Base-by-base conservation (phyloP, 2,888 invertebrate genomes). In the Myathropa florea region DNA sequence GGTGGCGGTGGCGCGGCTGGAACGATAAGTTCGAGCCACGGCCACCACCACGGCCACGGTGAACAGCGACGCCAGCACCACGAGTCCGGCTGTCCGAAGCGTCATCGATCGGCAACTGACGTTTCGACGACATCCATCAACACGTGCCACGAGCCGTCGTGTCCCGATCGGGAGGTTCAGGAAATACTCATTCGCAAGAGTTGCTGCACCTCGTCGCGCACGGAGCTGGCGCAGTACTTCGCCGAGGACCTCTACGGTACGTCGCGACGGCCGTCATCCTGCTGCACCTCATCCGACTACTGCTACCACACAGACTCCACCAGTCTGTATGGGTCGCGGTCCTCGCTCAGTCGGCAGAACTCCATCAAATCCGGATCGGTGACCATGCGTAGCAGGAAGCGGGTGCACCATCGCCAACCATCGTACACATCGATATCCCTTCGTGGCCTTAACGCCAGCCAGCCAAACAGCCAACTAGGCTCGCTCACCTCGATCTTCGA, bases 221-320 rank as follows among this genome's bases (percentile, higher is more conserved):
- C 93, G 0, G 92, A 92, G 75, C 83, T 92, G 36, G 92, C 93
- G 1, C 93, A 92, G 75, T 92, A 92, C 72, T 93, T 92, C 75
- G 92, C 92, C 46, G 92, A 92, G 82, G 92, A 92, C 80, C 88
- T 92, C 0, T 92, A 92, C 33, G 92, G 92, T 21, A 90, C 91
- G 0, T 91, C 91, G 6, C 88, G 92, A 0, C 89, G 92, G 0
- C 92, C 92, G 9, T 91, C 92, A 36, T 92, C 92, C n/a, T 92
- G 93, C 65, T 93, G 93, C 88, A 92, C 92, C 55, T 92, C 92
- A n/a, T 92, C 92, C 2, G 93, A 93, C 64, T 93, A 92, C 78
- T 92, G 93, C 88, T 92, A 92, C 67, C 92, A 92, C 85, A 92
- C 92, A 1, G 92, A 92, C 82, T 92, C 92, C 1, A 92, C 92